Conservation (phyloP, 2,888 invertebrate genomes). For the Hipparchia sbordonii region DNA sequence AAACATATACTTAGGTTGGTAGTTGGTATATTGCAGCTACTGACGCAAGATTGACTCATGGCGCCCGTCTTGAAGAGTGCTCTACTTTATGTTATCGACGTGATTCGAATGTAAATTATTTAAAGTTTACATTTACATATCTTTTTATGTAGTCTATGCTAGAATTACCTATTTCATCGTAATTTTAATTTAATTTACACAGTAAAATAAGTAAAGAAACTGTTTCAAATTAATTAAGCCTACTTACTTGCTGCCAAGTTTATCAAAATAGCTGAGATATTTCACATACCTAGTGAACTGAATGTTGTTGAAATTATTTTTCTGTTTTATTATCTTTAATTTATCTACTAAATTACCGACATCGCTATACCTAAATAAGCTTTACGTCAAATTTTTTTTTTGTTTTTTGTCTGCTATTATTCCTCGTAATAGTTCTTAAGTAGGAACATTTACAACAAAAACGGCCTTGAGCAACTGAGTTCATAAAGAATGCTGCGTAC, state of each 20-base stretch:
- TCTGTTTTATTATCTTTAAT: background rate
- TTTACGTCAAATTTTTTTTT: too few relatives aligned
- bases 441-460: conserved; percentile 33
- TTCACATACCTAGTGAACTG: background rate
- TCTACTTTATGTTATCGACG: conserved; percentile 54
- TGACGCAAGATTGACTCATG: conserved; percentile 49
- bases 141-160: background rate
- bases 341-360: background rate
- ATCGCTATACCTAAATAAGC: too few relatives aligned
- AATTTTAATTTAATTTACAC: background rate
- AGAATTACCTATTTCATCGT: background rate
- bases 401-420: too few relatives aligned
- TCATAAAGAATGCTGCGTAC: conserved; percentile 45
- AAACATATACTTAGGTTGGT: too few relatives aligned
- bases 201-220: background rate
- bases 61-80: conserved; percentile 54
- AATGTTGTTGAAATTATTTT: background rate
- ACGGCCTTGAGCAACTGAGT: conserved; percentile 44
- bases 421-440: conserved; percentile 20
- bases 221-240: background rate
- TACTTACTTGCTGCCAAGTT: background rate
- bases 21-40: conserved; percentile 13
- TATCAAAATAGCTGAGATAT: background rate
- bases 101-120: conserved; percentile 37
- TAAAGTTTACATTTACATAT: conserved; percentile 18